Base-by-base conservation (phyloP, 2,113 vertebrate genomes). In the Bubo blakistoni region DNA sequence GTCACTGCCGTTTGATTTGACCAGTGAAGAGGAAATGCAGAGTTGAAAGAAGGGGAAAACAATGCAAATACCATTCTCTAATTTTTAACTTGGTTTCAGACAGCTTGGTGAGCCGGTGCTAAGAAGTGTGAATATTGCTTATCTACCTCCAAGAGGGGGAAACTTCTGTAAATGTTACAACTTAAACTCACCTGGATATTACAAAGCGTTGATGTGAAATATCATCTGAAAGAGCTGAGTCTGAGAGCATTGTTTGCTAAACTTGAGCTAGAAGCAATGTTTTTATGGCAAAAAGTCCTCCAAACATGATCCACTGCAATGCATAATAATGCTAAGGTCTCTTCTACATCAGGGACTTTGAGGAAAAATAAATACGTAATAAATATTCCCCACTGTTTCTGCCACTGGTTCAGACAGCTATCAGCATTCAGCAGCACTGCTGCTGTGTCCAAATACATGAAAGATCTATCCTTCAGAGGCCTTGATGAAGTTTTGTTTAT, bases 1-100 rank as follows among this genome's bases (percentile, higher is more conserved):
- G 66, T 77, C 95, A 88, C 92, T 91, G 90, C 54, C 29, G 4
- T 88, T 92, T 93, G 93, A 91, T 88, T 87, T 67, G 52, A 80
- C 57, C 86, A 73, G 36, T 51, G 65, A 80, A 77, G 69, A 94
- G 84, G 92, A 97, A 97, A 92, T 2, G 12, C n/a, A 38, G 86
- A 81, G 52, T 10, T 27, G 49, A 87, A 54, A 91, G 71, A 81
- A 93, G 52, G n/a, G 30, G 44, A 52, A 86, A 87, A 80, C 49
- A 79, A 59, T 42, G 49, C 42, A 72, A 91, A 86, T 34, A 46
- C 47, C 47, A 69, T 49, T 52, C 51, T 47, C 26, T n/a, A 34
- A 16, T 72, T 74, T 74, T 81, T 27, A 78, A 57, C 44, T 70
- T 44, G 14, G 34, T 82, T 88, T 47, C 67, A 59, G 63, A 54